phyloP scores from a whole-genome alignment of 2,888 invertebrate species.

The Beris morrisii region DNA sequence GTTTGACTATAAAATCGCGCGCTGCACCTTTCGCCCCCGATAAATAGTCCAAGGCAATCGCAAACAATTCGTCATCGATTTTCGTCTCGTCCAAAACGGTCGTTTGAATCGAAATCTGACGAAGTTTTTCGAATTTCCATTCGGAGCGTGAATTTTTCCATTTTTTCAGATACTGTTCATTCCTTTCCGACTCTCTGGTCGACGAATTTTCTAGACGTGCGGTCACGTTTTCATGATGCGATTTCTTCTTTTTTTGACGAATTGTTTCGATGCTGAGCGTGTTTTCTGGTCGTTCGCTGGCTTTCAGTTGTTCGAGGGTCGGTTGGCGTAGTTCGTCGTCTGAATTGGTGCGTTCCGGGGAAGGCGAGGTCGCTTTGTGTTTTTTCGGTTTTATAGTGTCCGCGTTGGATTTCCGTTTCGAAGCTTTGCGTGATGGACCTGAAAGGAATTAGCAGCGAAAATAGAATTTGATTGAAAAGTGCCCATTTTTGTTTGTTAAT shows the following conservation, averaged over 20 bases:
- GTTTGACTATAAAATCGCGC: conserved; percentile 63
- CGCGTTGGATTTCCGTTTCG: conserved; percentile 21
- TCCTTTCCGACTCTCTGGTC: conserved; percentile 63
- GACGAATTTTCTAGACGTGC: conserved; percentile 60
- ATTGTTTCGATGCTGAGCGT: conserved; percentile 61
- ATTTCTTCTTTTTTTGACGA: conserved; percentile 67
- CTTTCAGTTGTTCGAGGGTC: conserved; percentile 49
- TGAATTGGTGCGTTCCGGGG: conserved; percentile 52
- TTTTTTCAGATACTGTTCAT: conserved; percentile 67
- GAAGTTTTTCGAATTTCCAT: conserved; percentile 81
- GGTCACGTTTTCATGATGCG: conserved; percentile 61
- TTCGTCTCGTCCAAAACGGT: conserved; percentile 65
- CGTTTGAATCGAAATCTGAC: conserved; percentile 75
- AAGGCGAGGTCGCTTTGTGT: not conserved
- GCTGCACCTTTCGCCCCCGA: conserved; percentile 69
- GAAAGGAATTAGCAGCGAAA: not conserved
- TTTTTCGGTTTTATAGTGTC: not conserved
- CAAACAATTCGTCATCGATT: conserved; percentile 66
- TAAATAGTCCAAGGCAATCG: conserved; percentile 70
- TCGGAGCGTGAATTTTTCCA: conserved; percentile 71
- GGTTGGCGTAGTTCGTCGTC: conserved; percentile 49
- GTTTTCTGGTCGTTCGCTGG: conserved; percentile 52
- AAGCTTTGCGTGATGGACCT: conserved; percentile 16
- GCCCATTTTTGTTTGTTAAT: too few relatives aligned
- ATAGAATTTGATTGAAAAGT: too few relatives aligned